Conservation (phyloP, 2,797 vertebrate genomes). For the Mormyrops attenuatus region DNA sequence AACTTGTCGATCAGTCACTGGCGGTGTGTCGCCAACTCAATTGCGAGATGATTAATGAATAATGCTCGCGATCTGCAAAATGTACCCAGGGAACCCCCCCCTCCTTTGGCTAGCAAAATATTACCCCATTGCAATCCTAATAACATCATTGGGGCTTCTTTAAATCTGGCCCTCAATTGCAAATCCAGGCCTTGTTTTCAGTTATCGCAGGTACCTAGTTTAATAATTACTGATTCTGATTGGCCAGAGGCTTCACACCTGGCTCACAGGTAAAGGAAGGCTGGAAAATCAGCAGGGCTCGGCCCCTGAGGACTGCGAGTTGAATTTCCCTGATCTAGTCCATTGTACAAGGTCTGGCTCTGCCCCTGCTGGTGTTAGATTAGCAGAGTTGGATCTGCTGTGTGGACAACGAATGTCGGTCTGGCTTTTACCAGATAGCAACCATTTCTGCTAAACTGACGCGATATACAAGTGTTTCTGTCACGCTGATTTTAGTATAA, state of each 20-base stretch:
- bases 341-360: not conserved
- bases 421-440: not conserved
- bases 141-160: not conserved
- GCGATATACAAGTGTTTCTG: not conserved
- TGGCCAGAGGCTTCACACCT: not conserved
- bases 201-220: not conserved
- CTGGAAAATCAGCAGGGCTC: not conserved
- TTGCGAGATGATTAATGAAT: not conserved
- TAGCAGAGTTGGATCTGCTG: not conserved
- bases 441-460: not conserved
- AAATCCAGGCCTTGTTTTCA: not conserved
- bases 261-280: not conserved
- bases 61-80: not conserved
- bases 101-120: not conserved
- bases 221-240: not conserved
- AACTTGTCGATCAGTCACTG: not conserved
- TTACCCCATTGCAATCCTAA: not conserved
- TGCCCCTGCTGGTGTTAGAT: not conserved
- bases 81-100: not conserved
- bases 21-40: not conserved
- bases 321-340: not conserved
- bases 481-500: not conserved
- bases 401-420: not conserved
- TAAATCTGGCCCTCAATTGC: not conserved
- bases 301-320: not conserved